Evolutionary conservation across 1,140 invertebrate species (phyloP), one percentile per base, ranked within the genome.

Genomic region (Drosophila suzukii): DNA sequence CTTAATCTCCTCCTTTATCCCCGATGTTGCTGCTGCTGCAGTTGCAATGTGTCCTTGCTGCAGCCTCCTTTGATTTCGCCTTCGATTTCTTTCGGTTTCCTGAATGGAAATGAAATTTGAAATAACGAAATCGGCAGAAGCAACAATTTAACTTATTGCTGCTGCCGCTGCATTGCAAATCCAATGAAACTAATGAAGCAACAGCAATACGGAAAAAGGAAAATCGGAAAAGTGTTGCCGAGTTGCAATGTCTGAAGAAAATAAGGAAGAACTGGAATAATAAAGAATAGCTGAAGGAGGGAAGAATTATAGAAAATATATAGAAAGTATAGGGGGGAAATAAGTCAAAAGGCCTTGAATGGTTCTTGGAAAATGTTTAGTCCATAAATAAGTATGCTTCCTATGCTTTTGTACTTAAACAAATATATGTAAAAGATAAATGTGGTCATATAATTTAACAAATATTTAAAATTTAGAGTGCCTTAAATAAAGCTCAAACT

Each of bases 91-190:
- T 20, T 13, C 10, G 15, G 50, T 51, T 30, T 51, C 50, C 50
- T 51, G 50, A 68, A 78, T 84, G 61, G 49, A 84, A 81, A 66
- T 76, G 58, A 81, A 77, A 84, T 84, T 81, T 85, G 77, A 85
- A 81, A 85, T 50, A 50, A 50, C 49, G 49, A 30, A 50, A 50
- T 50, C 49, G 49, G n/a, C 62, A 73, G 75, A 49, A 38, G 20
- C 54, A 60, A 56, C 55, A 54, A 51, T 36, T 51, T 51, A 51
- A 17, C n/a, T 17, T 17, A 12, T 51, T 51, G 50, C 17, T 51
- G 32, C 34, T 34, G 50, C 32, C 15, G 32, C 50, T 20, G 32
- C 50, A 51, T 51, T 36, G 50, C 50, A 17, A 34, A 51, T 51
- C 32, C 60, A 63, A 63, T 63, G 38, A 63, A 63, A 63, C 60